Percentiles rank a stretch among this genome's conserved stretches.
Evolutionary conservation across 1,140 invertebrate genomes (phyloP).

Genomic region (Bombus consobrinus): DNA sequence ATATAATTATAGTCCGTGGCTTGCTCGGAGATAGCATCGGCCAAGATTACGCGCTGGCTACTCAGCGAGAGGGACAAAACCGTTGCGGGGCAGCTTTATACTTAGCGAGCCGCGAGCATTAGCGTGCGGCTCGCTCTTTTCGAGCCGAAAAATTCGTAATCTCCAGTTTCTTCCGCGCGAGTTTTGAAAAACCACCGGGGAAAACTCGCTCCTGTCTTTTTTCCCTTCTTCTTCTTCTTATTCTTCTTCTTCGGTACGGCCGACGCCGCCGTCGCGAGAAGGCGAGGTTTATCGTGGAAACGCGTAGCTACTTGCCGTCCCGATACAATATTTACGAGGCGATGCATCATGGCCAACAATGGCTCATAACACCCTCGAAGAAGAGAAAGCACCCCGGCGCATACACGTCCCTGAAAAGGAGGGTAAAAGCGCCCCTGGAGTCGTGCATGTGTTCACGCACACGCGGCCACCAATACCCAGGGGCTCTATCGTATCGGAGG

Average conservation of each 20-base stretch:
- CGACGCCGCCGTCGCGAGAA: neutral
- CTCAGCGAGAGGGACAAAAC: conserved; percentile 59
- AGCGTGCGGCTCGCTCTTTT: conserved; percentile 5
- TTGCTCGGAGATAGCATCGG: conserved; percentile 69
- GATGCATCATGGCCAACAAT: conserved; percentile 82
- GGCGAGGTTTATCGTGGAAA: conserved; percentile 73
- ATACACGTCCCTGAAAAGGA: conserved; percentile 51
- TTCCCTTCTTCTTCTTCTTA: no score
- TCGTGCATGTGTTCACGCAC: conserved; percentile 31
- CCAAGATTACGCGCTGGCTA: conserved; percentile 66
- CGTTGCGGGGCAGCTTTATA: conserved; percentile 57
- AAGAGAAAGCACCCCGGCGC: conserved; percentile 68
- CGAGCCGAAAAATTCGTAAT: neutral
- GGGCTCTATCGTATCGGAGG: conserved; percentile 79
- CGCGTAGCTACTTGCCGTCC: conserved; percentile 72
- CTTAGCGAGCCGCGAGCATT: conserved; percentile 63
- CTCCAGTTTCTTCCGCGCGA: no score
- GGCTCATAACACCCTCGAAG: conserved; percentile 77
- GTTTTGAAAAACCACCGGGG: no score
- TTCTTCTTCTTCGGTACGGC: no score
- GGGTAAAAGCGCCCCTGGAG: conserved; percentile 63
- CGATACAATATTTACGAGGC: conserved; percentile 82
- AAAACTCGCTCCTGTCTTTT: no score
- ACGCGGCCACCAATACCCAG: conserved; percentile 43
- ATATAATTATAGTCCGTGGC: conserved; percentile 77